Evolutionary conservation across 2,888 invertebrate genomes (phyloP), one percentile per base, ranked within the genome.

Genomic region (Drosophila putrida): DNA sequence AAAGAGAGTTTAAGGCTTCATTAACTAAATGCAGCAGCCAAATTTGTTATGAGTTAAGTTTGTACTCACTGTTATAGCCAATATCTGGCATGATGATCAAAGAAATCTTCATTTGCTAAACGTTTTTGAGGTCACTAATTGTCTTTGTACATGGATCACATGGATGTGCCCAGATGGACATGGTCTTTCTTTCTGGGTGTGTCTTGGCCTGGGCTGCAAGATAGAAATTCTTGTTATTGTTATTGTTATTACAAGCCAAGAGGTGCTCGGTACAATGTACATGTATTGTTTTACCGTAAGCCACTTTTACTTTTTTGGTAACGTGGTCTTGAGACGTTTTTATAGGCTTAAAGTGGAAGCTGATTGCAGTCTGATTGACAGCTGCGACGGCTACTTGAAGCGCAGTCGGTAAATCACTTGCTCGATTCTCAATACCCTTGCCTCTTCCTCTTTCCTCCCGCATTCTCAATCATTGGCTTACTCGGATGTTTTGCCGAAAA

Each of bases 81-180:
- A 84, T 79, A 82, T 84, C 82, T 46, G 47, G 33, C 75, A 64
- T 80, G 75, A 73, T 80, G 75, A 87, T 79, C 74, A 72, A 54
- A 54, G 55, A 68, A 64, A 78, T 77, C 68, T 63, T 88, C 73
- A 80, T 57, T 69, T 85, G 85, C 86, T 74, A 82, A 82, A 83
- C 88, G 88, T 82, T 83, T 85, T 88, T 83, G 83, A 70, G 83
- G 83, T 88, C 83, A 80, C 78, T 71, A 82, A 82, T 83, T 88
- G 86, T 82, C 71, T 69, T 67, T 84, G 67, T 68, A 54, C 67
- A 71, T n/a, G n/a, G n/a, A 74, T 68, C 55, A 70, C 31, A 47
- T 75, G 66, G 62, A 53, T 58, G 63, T 39, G 39, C 28, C 6
- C 20, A 15, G 28, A 39, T 41, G 73, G 49, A 63, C 41, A 36